A percentile compares a stretch with the other conserved stretches of the same genome.
Evolutionary conservation across 2,113 vertebrate genomes (phyloP).

Genomic region (Promerops cafer): DNA sequence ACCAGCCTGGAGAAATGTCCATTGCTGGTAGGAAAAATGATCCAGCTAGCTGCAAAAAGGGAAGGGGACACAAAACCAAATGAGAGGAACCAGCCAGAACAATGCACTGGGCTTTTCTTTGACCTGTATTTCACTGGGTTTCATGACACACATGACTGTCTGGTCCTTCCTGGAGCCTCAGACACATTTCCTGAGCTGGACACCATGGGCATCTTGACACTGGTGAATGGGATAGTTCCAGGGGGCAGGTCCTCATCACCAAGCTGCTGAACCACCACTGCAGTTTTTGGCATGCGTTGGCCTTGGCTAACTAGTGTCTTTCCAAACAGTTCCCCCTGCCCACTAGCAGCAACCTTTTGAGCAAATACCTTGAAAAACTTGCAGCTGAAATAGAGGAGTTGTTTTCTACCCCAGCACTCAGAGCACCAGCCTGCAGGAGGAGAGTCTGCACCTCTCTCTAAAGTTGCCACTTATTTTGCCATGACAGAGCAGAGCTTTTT

Average conservation of each 20-base stretch:
- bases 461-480: not conserved
- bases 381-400: not conserved
- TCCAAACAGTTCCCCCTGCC: not conserved
- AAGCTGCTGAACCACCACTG: not conserved
- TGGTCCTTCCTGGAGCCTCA: not conserved
- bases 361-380: not conserved
- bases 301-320: not conserved
- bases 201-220: accelerated
- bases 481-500: not conserved
- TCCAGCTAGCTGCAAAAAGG: not conserved
- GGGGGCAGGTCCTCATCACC: not conserved
- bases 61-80: not conserved
- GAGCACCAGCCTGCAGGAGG: not conserved
- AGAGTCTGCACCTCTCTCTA: not conserved
- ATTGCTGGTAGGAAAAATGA: not conserved
- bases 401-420: not conserved
- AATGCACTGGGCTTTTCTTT: not conserved
- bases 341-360: accelerated
- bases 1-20: not conserved
- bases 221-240: no score
- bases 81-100: not conserved
- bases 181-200: not conserved
- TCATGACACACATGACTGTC: not conserved
- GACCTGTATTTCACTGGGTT: not conserved
- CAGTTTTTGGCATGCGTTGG: not conserved